Conservation (phyloP, 1,140 invertebrate species). For the Musca domestica region DNA sequence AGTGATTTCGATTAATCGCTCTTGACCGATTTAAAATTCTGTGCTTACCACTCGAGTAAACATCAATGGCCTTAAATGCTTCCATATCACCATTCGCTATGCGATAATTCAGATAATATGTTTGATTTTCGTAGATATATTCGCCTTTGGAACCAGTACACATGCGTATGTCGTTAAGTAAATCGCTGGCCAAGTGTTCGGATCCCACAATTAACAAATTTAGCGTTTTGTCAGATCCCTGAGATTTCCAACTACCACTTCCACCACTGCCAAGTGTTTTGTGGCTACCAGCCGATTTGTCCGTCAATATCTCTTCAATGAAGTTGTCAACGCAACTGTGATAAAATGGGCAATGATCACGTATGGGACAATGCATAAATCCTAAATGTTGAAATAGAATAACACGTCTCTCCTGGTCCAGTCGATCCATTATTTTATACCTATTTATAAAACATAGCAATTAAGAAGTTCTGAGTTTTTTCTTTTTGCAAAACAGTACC, state of each 20-base stretch:
- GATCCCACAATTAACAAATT: conserved; percentile 75
- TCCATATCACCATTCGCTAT: conserved; percentile 77
- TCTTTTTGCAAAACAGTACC: conserved; percentile 56
- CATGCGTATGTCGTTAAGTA: conserved; percentile 69
- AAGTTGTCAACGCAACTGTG: conserved; percentile 85
- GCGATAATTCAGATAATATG: conserved; percentile 81
- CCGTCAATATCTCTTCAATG: conserved; percentile 73
- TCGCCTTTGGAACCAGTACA: conserved; percentile 73
- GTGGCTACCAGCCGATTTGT: conserved; percentile 59
- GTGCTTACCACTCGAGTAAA: conserved; percentile 60
- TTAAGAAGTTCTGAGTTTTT: background rate
- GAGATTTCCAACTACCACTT: conserved; percentile 65
- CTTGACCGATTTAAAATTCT: background rate
- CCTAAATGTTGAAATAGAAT: conserved; percentile 94
- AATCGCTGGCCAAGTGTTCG: conserved; percentile 74
- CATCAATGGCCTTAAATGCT: conserved; percentile 53
- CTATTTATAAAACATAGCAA: conserved; percentile 52
- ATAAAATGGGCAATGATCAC: conserved; percentile 90
- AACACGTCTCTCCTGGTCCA: conserved; percentile 91
- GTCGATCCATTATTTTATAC: conserved; percentile 87
- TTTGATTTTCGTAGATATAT: conserved; percentile 78
- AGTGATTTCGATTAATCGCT: background rate
- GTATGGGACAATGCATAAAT: conserved; percentile 92
- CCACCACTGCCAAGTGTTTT: conserved; percentile 22
- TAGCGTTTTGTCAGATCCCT: conserved; percentile 65